Base-by-base conservation (phyloP, 2,888 invertebrate genomes). In the Megamerina dolium region DNA sequence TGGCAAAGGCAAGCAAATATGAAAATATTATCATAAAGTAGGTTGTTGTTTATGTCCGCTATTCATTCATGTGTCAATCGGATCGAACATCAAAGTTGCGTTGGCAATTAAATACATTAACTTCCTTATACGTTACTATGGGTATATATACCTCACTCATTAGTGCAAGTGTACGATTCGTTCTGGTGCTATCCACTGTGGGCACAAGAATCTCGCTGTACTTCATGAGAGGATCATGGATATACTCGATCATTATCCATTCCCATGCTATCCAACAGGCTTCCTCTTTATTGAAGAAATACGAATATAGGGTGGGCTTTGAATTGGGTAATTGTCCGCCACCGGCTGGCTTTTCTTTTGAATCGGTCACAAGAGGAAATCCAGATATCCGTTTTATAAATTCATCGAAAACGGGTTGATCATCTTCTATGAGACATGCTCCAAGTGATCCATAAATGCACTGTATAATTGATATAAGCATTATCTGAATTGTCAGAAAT, bases 201-300 rank as follows among this genome's bases (percentile, higher is more conserved):
- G 92, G 92, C 5, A 94, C 92, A 14, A 94, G 74, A 51, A 93
- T 91, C 53, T 91, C 83, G 4, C 83, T 82, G 66, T 87, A 92
- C 60, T 81, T 80, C 60, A 76, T 77, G 0, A 69, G 60, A 0
- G 80, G 74, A 53, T 87, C 78, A 65, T 94, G 92, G 0, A 77
- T 61, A 59, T 93, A 94, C 13, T 74, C 68, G 0, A 85, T 83
- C 2, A 94, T 83, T 29, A 87, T 69, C 78, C 83, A 82, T 52
- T 81, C 79, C 93, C 93, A 94, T 1, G 91, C 86, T 18, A 83
- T 77, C 94, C 94, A 94, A 9, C 75, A 72, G 58, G 75, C 74
- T 3, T 78, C 73, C 10, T 77, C 68, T 8, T 80, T 66, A 55
- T 89, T 83, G 63, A 88, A 78, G 61, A 79, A 85, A 68, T 91